Conservation (phyloP, 2,797 vertebrate species). For the Pantherophis alleghaniensis region DNA sequence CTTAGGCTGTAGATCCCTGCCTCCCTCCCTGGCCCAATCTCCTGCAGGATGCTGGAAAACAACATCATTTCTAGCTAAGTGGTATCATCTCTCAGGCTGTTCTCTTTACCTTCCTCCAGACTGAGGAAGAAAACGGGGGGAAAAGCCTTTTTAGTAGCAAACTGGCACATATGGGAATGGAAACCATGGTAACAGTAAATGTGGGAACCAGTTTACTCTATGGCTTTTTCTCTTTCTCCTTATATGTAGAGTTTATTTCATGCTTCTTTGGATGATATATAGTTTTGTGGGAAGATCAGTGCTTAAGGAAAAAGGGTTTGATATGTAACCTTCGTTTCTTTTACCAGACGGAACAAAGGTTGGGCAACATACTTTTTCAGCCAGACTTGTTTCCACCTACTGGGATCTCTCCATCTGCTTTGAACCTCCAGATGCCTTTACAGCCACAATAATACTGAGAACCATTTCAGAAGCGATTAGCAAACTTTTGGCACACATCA, state of each 20-base stretch:
- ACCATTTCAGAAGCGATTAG: neutral
- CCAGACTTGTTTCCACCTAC: neutral
- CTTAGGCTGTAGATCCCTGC: neutral
- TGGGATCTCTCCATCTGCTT: neutral
- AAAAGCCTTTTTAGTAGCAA: neutral
- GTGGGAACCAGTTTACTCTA: neutral
- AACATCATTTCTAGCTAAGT: conserved; percentile 1
- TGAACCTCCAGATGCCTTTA: neutral
- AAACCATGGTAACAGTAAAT: conserved; percentile 65
- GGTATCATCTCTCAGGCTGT: neutral
- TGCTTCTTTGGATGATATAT: neutral
- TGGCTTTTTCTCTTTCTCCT: neutral
- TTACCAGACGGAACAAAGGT: neutral
- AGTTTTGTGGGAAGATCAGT: neutral
- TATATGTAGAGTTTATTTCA: neutral
- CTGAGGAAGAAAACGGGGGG: neutral
- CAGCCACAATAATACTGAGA: neutral
- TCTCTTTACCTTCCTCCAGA: conserved; percentile 14
- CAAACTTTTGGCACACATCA: neutral
- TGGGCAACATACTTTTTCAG: neutral
- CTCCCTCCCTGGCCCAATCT: neutral
- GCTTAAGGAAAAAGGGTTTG: conserved; percentile 34
- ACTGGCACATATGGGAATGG: conserved; percentile 35
- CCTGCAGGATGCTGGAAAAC: conserved; percentile 22
- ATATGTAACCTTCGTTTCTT: neutral